Evolutionary conservation across 2,888 invertebrate species (phyloP), one percentile per base, ranked within the genome.

Genomic region (Pheosia tremula): DNA sequence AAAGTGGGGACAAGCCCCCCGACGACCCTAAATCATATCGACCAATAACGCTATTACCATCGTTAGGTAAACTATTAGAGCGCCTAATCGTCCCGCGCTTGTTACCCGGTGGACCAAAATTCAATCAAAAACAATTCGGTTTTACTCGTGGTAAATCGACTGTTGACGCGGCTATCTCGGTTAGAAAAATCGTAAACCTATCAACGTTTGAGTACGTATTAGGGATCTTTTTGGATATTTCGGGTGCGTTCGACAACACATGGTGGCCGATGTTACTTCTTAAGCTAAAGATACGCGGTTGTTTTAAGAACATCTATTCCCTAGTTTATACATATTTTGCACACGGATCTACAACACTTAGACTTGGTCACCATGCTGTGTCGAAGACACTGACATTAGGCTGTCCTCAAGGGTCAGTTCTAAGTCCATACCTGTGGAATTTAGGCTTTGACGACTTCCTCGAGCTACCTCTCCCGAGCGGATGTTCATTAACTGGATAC

Each of bases 171-270:
- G 24, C 24, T 24, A 24, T 24, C 24, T 24, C 24, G 24, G 24
- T 24, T 24, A 39, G 39, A 7, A 39, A 39, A 39, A 39, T 7
- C 5, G 39, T 39, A 39, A 39, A 39, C 7, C 3, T 7, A 39
- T 39, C 39, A 6, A 39, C 5, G 3, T 39, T 39, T 39, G 41
- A 38, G 39, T 56, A 56, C 41, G 56, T 74, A 0, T 66, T 68
- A 10, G 64, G 63, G 5, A 50, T 80, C 0, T 69, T 77, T 43
- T 56, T 79, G 9, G 80, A 80, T 67, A 80, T 83, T n/a, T 66
- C 74, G 6, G 80, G 79, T 0, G 83, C 81, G 5, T 83, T 83
- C 59, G 70, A 74, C 57, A 73, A 71, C 54, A 73, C 72, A 3
- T 77, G 74, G 75, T 77, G 77, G 80, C 73, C 78, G 0, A 69